phyloP scores from a whole-genome alignment of 2,888 invertebrate genomes.

The Cantharis flavilabris region DNA sequence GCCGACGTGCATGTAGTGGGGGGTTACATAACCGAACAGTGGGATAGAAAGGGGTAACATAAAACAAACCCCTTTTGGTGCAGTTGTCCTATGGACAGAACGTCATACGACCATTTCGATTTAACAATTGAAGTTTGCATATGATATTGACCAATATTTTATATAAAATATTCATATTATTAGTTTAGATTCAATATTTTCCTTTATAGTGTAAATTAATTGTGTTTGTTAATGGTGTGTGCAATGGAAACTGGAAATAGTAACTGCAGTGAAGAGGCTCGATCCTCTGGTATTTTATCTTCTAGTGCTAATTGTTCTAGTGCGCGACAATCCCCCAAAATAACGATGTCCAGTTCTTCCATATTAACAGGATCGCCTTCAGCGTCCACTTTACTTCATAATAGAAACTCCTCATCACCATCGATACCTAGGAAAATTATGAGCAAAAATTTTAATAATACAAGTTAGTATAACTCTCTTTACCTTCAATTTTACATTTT shows the following conservation, averaged over 20 bases:
- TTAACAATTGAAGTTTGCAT: conserved; percentile 17
- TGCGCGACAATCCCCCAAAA: conserved; percentile 40
- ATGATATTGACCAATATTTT: background rate
- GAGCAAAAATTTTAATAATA: conserved; percentile 68
- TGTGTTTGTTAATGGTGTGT: conserved; percentile 40
- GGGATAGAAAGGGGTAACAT: conserved; percentile 45
- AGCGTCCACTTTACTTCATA: conserved; percentile 53
- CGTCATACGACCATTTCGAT: conserved; percentile 37
- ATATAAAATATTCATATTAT: conserved; percentile 3
- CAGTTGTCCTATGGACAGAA: conserved; percentile 49
- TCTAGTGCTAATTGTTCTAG: conserved; percentile 41
- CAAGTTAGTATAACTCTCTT: conserved; percentile 59
- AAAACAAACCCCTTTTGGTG: conserved; percentile 51
- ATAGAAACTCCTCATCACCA: conserved; percentile 55
- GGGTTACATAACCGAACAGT: conserved; percentile 35
- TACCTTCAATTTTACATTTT: background rate
- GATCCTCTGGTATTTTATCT: conserved; percentile 39
- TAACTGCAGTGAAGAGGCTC: conserved; percentile 37
- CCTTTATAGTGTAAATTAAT: conserved; percentile 5
- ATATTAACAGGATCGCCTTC: conserved; percentile 46
- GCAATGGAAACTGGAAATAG: conserved; percentile 43
- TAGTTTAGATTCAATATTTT: conserved; percentile 11
- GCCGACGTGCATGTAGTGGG: conserved; percentile 29
- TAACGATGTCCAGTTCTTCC: conserved; percentile 39
- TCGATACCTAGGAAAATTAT: conserved; percentile 66